Evolutionary conservation across 2,888 invertebrate species (phyloP).

Genomic region (Drosophila quinaria): DNA sequence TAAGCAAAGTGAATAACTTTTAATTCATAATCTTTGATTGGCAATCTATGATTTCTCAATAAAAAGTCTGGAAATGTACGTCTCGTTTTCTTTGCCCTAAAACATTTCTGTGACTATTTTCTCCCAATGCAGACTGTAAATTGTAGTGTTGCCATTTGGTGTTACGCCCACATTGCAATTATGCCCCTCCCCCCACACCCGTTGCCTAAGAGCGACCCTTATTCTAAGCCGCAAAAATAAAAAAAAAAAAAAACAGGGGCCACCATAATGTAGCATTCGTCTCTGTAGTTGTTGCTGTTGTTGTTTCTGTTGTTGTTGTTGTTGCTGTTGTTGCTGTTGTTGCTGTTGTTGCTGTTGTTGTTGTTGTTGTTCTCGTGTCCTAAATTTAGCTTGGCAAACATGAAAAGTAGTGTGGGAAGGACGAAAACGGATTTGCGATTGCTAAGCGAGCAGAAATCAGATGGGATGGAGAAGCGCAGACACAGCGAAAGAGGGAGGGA

Average conservation of each 20-base stretch:
- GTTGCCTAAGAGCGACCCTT: conserved; percentile 12
- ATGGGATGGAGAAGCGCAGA: background rate
- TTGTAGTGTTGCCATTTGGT: conserved; percentile 22
- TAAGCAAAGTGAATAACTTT: too few relatives aligned
- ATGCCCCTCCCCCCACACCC: conserved; percentile 8
- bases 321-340: conserved; percentile 40
- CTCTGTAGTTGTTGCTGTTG: conserved; percentile 29
- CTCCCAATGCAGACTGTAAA: conserved; percentile 30
- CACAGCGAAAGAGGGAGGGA: background rate
- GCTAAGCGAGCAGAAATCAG: conserved; percentile 35
- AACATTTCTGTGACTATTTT: conserved; percentile 15
- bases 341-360: conserved; percentile 22
- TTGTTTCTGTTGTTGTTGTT: conserved; percentile 31
- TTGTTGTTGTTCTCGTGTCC: conserved; percentile 46
- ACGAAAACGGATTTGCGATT: conserved; percentile 52
- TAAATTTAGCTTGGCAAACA: conserved; percentile 56
- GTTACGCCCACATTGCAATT: conserved; percentile 35
- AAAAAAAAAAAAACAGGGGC: conserved; percentile 14
- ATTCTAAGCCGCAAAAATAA: conserved; percentile 58
- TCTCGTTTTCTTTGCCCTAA: background rate
- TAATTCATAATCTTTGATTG: too few relatives aligned
- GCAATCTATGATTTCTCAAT: too few relatives aligned
- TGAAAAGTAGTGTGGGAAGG: conserved; percentile 7
- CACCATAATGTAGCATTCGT: conserved; percentile 25
- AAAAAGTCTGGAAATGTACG: too few relatives aligned